Evolutionary conservation across 2,888 invertebrate genomes (phyloP).

Genomic region (Sisyra terminalis): DNA sequence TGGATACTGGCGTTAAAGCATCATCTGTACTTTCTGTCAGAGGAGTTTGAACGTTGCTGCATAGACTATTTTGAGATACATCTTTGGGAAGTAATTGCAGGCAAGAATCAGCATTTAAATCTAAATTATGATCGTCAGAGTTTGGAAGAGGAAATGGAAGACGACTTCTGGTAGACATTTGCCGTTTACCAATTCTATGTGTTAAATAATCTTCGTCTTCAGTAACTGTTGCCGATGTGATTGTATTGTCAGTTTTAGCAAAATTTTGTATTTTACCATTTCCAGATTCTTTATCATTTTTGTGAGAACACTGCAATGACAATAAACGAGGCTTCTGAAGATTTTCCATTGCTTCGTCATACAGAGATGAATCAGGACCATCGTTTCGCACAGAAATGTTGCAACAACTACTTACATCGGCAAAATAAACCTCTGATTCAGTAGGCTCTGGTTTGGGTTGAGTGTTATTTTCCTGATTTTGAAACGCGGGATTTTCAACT

Average conservation of each 20-base stretch:
- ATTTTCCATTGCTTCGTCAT: slow-evolving; percentile 34
- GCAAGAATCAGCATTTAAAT: slow-evolving; percentile 5
- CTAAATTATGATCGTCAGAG: slow-evolving; percentile 20
- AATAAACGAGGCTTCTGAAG: slow-evolving; percentile 22
- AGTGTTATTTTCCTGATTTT: slow-evolving; percentile 35
- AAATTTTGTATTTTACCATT: slow-evolving; percentile 18
- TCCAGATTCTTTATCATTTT: slow-evolving; percentile 23
- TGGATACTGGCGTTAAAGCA: slow-evolving; percentile 20
- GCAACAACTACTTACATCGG: slow-evolving; percentile 72
- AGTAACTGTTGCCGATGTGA: slow-evolving; percentile 16
- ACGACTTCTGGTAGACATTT: slow-evolving; percentile 39
- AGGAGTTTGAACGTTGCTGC: slow-evolving; percentile 25
- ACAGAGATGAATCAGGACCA: slow-evolving; percentile 37
- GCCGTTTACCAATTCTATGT: slow-evolving; percentile 36
- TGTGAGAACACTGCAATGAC: slow-evolving; percentile 21
- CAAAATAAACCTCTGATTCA: slow-evolving; percentile 74
- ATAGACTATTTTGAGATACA: slow-evolving; percentile 23
- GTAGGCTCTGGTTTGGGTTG: slow-evolving; percentile 36
- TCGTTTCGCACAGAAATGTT: slow-evolving; percentile 46
- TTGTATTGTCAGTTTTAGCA: slow-evolving; percentile 18
- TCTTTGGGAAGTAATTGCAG: slow-evolving; percentile 18
- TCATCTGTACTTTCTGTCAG: slow-evolving; percentile 27
- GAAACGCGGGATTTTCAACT: slow-evolving; percentile 62
- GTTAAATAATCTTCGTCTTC: slow-evolving; percentile 40
- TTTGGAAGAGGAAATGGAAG: slow-evolving; percentile 34